These are phyloP conservation scores for Tuta absoluta DNA, from an alignment of 2,888 invertebrate species.

Conservation along the genomic window DNA sequence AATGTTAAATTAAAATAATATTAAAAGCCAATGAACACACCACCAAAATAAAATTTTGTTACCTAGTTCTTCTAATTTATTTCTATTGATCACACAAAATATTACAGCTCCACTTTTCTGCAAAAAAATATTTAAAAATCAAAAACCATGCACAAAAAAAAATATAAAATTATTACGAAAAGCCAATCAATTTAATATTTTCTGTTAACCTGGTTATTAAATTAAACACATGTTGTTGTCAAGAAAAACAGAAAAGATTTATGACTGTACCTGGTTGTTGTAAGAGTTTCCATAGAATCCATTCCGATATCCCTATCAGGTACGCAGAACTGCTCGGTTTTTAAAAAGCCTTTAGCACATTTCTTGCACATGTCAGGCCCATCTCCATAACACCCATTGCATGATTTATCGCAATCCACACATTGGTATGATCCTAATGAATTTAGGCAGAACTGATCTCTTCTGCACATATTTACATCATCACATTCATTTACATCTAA, in stretches of 20 bases:
- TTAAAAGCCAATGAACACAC: conserved; percentile 23
- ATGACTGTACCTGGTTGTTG: conserved; percentile 59
- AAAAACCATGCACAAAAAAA: conserved; percentile 27
- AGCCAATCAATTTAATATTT: too few relatives aligned
- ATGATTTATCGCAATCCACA: conserved; percentile 91
- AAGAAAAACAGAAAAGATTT: conserved; percentile 24
- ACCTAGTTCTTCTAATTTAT: conserved; percentile 15
- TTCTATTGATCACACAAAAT: conserved; percentile 32
- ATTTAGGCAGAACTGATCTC: conserved; percentile 93
- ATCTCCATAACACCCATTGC: conserved; percentile 91
- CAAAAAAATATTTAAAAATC: conserved; percentile 49
- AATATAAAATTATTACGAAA: conserved; percentile 3
- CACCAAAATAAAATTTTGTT: conserved; percentile 26
- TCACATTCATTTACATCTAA: conserved; percentile 93
- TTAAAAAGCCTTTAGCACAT: conserved; percentile 88
- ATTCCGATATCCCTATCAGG: conserved; percentile 80
- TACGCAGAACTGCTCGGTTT: conserved; percentile 88
- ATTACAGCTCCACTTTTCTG: conserved; percentile 72
- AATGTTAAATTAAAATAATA: too few relatives aligned
- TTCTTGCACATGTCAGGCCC: conserved; percentile 94
- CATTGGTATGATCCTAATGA: conserved; percentile 92
- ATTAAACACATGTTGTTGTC: conserved; percentile 14
- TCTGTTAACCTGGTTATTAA: background rate
- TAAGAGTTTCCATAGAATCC: conserved; percentile 54
- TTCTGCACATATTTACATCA: conserved; percentile 75